Evolutionary conservation across 92 coral and sea anemone genomes (phyloP).

Genomic region (Actinostola sp.): DNA sequence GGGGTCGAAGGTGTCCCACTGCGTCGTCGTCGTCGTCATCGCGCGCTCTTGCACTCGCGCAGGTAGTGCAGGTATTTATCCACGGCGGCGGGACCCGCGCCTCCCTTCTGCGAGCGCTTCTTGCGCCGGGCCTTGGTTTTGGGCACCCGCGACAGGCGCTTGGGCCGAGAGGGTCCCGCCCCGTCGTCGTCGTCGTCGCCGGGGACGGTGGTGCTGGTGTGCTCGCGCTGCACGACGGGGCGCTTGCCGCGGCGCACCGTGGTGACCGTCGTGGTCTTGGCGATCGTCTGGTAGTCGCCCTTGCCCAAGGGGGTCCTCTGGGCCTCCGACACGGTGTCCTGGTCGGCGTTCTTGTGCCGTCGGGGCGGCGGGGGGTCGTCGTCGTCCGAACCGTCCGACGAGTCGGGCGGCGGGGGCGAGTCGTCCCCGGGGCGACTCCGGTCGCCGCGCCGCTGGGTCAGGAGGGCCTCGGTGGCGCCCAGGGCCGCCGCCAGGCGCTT

Average conservation of each 20-base stretch:
- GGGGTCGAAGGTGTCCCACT: not conserved
- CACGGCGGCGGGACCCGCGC: too few relatives aligned
- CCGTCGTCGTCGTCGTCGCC: not conserved
- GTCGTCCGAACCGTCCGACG: too few relatives aligned
- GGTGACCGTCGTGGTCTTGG: slow-evolving; percentile 24
- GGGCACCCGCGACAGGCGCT: slow-evolving; percentile 3
- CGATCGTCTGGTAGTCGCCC: slow-evolving; percentile 21
- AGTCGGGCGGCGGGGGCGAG: too few relatives aligned
- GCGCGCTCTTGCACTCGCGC: too few relatives aligned
- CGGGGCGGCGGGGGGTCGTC: too few relatives aligned
- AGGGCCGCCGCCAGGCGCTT: too few relatives aligned
- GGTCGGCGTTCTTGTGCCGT: slow-evolving; percentile 10
- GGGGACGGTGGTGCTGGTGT: slow-evolving; percentile 1
- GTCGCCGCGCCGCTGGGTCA: too few relatives aligned
- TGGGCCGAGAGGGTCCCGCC: not conserved
- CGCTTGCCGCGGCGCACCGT: slow-evolving; percentile 20
- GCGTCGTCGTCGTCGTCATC: too few relatives aligned
- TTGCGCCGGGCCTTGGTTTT: slow-evolving; percentile 14
- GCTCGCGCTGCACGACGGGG: not conserved
- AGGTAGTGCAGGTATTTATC: too few relatives aligned
- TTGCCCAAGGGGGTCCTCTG: not conserved
- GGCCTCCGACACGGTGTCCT: slow-evolving; percentile 10
- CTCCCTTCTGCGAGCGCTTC: not conserved
- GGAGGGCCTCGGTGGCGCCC: too few relatives aligned
- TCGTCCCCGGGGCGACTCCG: too few relatives aligned